Conservation (phyloP, 1,140 invertebrate genomes). For the Stegodyphus mimosarum region DNA sequence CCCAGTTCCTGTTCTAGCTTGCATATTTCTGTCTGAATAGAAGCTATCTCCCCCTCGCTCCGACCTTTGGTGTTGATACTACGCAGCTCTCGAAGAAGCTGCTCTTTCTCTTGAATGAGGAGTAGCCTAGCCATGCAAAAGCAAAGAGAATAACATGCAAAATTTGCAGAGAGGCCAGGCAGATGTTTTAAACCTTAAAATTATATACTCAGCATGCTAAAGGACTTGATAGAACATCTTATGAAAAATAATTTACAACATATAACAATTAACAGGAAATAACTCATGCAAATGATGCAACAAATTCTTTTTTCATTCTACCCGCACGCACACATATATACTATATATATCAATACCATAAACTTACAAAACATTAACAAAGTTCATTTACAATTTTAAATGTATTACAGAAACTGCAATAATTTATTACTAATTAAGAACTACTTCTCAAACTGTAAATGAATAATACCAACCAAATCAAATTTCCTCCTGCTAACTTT, state of each 20-base stretch:
- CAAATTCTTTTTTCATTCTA: too few species aligned
- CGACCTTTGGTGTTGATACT: conserved; percentile 88
- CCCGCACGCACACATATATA: too few species aligned
- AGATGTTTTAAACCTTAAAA: not conserved
- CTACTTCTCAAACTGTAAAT: too few species aligned
- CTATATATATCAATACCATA: too few species aligned
- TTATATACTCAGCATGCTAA: not conserved
- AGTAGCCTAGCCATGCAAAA: conserved; percentile 74
- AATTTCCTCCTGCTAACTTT: too few species aligned
- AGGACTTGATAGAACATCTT: not conserved
- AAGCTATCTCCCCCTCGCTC: conserved; percentile 84
- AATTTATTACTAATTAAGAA: too few species aligned
- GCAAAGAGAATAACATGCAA: conserved; percentile 54
- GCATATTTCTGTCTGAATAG: conserved; percentile 85
- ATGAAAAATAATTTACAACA: not conserved
- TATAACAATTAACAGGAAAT: not conserved
- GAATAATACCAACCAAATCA: too few species aligned
- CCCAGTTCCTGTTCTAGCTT: conserved; percentile 91
- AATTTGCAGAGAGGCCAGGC: conserved; percentile 32
- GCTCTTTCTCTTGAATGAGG: conserved; percentile 94
- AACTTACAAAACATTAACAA: too few species aligned
- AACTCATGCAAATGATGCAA: not conserved
- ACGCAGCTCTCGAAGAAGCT: conserved; percentile 86
- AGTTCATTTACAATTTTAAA: too few species aligned
- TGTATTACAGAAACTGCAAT: too few species aligned